Evolutionary conservation across 2,888 invertebrate genomes (phyloP).

Genomic region (Epistrophe eligans): DNA sequence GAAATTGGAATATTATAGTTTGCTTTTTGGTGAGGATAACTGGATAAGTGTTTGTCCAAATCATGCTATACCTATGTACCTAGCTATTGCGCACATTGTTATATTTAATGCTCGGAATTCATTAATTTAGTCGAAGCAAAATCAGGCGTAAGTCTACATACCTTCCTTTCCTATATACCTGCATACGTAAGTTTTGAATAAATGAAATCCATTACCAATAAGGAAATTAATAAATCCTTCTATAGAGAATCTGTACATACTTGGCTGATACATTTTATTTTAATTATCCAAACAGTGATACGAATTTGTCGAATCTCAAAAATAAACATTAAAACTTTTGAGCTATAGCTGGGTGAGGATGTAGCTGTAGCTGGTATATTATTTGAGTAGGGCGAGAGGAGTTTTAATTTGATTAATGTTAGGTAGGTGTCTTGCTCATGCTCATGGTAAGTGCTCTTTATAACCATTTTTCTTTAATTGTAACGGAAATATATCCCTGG

Average conservation of each 20-base stretch:
- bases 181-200: not conserved
- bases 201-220: slow-evolving; percentile 45
- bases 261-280: slow-evolving; percentile 44
- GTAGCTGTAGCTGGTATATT: too few relatives aligned
- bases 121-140: slow-evolving; percentile 23
- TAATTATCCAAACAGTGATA: slow-evolving; percentile 48
- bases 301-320: slow-evolving; percentile 52
- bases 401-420: slow-evolving; percentile 10
- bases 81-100: not conserved
- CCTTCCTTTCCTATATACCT: too few relatives aligned
- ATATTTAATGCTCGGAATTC: slow-evolving; percentile 28
- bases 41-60: not conserved
- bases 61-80: not conserved
- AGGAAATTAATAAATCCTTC: slow-evolving; percentile 23
- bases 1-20: slow-evolving; percentile 5
- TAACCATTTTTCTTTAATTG: too few relatives aligned
- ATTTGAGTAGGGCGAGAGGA: not conserved
- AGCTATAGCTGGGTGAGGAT: not conserved
- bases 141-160: not conserved
- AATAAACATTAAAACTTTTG: slow-evolving; percentile 24
- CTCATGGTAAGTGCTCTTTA: not conserved
- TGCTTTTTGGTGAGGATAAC: not conserved
- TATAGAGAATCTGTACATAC: not conserved
- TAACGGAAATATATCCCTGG: too few relatives aligned
- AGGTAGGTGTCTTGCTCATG: not conserved